Evolutionary conservation across 2,888 invertebrate genomes (phyloP).

Genomic region (Timema cristinae): DNA sequence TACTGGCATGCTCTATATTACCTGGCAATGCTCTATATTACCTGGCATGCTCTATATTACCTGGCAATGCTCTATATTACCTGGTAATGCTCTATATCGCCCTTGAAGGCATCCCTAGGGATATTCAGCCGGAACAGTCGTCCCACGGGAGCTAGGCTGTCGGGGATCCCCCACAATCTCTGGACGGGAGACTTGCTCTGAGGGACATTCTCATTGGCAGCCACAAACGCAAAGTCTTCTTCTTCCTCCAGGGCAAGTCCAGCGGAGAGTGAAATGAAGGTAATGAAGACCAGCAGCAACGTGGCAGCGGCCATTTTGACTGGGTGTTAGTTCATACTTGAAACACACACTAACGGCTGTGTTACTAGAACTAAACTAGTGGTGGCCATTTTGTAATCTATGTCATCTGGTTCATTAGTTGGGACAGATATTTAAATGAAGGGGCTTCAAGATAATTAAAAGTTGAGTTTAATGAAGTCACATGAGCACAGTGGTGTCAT

Average conservation of each 20-base stretch:
- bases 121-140: constrained; percentile 68
- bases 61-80: no score
- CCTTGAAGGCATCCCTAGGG: constrained; percentile 67
- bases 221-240: constrained; percentile 46
- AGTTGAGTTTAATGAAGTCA: no score
- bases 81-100: constrained; percentile 46
- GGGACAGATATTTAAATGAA: no score
- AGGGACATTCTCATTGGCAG: constrained; percentile 29
- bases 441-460: no score
- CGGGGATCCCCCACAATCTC: constrained; percentile 53
- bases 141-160: constrained; percentile 64
- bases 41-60: no score
- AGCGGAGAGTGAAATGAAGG: background rate
- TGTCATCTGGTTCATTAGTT: no score
- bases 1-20: no score
- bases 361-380: no score
- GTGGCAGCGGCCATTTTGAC: constrained; percentile 2
- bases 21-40: no score
- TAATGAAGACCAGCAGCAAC: constrained; percentile 12
- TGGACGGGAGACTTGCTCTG: constrained; percentile 34
- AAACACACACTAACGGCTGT: no score
- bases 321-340: background rate
- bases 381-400: no score
- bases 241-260: constrained; percentile 31
- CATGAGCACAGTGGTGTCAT: no score